These are phyloP conservation scores for Naso thynnoides DNA, from an alignment of 2,797 vertebrate species.

Conservation along the genomic window DNA sequence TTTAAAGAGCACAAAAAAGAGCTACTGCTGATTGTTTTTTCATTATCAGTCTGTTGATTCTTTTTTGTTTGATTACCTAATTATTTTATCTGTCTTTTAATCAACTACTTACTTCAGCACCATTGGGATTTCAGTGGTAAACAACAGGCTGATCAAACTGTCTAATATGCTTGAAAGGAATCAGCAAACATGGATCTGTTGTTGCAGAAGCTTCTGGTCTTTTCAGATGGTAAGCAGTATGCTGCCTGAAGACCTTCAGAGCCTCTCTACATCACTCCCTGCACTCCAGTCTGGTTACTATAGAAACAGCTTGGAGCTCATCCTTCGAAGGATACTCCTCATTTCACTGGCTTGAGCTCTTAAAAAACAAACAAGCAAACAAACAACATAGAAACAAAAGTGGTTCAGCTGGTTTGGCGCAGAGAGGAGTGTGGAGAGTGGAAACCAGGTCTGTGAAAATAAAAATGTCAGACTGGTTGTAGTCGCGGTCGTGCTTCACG, in stretches of 20 bases:
- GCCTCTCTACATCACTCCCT: not conserved
- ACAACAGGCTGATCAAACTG: not conserved
- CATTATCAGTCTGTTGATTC: not conserved
- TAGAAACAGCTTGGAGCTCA: conserved; percentile 10
- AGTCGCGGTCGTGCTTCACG: too few species aligned
- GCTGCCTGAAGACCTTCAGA: conserved; percentile 17
- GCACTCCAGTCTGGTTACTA: conserved; percentile 22
- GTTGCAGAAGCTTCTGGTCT: not conserved
- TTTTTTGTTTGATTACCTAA: not conserved
- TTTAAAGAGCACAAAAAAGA: not conserved
- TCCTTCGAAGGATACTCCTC: not conserved
- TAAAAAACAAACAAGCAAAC: not conserved
- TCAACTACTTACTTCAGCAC: not conserved
- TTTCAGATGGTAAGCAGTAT: conserved; percentile 9
- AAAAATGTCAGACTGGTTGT: too few species aligned
- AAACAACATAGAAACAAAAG: not conserved
- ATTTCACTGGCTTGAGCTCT: not conserved
- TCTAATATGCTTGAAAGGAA: not conserved
- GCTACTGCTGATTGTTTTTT: not conserved
- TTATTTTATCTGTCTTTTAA: too few species aligned
- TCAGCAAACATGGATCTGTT: not conserved
- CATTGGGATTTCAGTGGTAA: not conserved
- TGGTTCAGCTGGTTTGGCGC: too few species aligned
- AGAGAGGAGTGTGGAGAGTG: not conserved
- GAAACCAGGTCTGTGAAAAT: not conserved